These are phyloP conservation scores for Amphiura filiformis DNA, from an alignment of 35 echinoderm and acorn worm genomes.

Conservation along the genomic window DNA sequence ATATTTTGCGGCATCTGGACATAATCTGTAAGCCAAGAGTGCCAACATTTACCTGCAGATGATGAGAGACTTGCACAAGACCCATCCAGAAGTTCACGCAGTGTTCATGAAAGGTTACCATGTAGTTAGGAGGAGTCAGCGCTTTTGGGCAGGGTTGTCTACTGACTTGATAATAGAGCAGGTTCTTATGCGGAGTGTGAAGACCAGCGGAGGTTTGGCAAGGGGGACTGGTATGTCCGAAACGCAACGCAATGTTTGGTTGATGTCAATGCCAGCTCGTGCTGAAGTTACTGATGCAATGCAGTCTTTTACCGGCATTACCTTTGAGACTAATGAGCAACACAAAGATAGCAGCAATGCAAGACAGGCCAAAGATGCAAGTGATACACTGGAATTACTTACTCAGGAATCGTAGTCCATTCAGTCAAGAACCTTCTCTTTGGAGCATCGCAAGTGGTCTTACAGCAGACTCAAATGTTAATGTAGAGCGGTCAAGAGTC, in stretches of 20 bases:
- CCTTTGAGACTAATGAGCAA: conserved; percentile 40
- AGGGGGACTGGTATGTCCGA: background rate
- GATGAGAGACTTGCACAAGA: background rate
- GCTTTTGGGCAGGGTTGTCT: background rate
- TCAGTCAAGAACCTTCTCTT: background rate
- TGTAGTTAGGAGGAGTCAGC: background rate
- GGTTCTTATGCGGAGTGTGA: background rate
- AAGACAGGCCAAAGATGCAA: conserved; percentile 24
- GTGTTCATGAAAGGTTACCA: background rate
- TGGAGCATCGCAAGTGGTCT: background rate
- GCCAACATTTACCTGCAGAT: background rate
- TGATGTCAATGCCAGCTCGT: background rate
- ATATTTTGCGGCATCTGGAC: background rate
- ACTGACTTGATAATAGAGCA: background rate
- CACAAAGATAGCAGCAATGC: conserved; percentile 40
- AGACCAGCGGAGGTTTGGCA: background rate
- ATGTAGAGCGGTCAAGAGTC: background rate
- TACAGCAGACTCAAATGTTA: background rate
- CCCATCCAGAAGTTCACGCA: background rate
- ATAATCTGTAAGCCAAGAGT: background rate
- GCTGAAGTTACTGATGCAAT: conserved; percentile 19
- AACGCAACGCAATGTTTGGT: background rate
- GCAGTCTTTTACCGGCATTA: conserved; percentile 23
- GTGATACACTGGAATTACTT: background rate
- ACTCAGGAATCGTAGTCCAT: background rate